phyloP scores from a whole-genome alignment of 2,797 vertebrate species.

The Delichon dasypus region DNA sequence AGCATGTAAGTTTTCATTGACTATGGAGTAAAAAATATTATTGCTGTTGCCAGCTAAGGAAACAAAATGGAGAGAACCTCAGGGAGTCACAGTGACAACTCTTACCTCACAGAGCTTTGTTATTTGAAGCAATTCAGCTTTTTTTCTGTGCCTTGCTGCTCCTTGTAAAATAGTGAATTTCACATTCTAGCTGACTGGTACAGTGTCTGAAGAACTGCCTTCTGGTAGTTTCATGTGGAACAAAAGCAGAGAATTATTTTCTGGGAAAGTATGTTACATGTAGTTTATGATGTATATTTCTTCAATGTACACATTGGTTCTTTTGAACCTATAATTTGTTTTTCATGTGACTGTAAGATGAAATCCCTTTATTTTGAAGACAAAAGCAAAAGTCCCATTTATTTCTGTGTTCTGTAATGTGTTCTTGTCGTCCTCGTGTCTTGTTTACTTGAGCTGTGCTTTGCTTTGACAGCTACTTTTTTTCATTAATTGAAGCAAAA shows the following conservation, averaged over 20 bases:
- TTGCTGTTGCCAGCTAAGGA: slow-evolving; percentile 62
- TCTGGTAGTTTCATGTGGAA: background rate
- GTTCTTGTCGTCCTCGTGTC: background rate
- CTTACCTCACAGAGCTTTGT: slow-evolving; percentile 56
- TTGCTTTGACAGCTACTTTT: slow-evolving; percentile 7
- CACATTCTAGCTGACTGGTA: background rate
- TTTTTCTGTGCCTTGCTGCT: slow-evolving; percentile 22
- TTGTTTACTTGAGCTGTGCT: background rate
- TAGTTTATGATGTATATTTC: background rate
- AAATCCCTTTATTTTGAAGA: background rate
- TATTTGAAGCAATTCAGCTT: slow-evolving; percentile 40
- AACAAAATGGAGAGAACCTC: slow-evolving; percentile 36
- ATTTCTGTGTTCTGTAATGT: background rate
- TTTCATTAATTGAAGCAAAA: slow-evolving; percentile 23
- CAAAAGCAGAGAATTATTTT: background rate
- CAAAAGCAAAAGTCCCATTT: background rate
- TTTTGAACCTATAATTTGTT: slow-evolving; percentile 1
- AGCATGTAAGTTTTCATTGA: background rate
- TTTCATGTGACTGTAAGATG: background rate
- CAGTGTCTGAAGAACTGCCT: background rate
- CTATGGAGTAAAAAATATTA: background rate
- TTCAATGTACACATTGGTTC: background rate
- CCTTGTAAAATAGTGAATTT: slow-evolving; percentile 17
- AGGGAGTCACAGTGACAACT: slow-evolving; percentile 46
- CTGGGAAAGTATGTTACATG: background rate